Evolutionary conservation across 2,888 invertebrate species (phyloP), one percentile per base, ranked within the genome.

Genomic region (Nysson spinosus): DNA sequence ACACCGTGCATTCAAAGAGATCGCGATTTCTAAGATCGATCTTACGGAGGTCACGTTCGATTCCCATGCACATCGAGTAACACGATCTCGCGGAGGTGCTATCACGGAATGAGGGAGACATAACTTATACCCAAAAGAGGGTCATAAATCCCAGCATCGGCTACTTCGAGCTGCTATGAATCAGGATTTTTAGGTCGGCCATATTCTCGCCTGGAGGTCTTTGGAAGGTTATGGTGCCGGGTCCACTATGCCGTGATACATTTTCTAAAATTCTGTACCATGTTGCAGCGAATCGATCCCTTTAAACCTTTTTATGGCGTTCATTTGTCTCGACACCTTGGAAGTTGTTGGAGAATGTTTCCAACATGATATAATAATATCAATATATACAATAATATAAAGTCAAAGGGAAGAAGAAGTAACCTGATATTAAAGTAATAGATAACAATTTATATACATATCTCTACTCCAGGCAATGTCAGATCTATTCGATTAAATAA

Each of bases 171-270:
- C 35, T 54, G 68, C 75, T 61, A 80, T 81, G 83, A 80, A 84
- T 84, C 82, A 82, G 75, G 79, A 78, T 82, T 80, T 80, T 79
- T 75, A 70, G 71, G 64, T 73, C 67, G 61, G 57, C 61, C 72
- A 68, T 64, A 72, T 72, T 74, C n/a, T n/a, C 75, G 24, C 49
- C 26, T 12, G 7, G 14, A 14, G 4, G n/a, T n/a, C n/a, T n/a
- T n/a, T n/a, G n/a, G 4, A 14, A 2, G 14, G 46, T 12, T 35
- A 20, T 2, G 3, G 2, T 11, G 17, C 11, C 24, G 6, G 49
- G 50, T 32, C 30, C 39, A 9, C 11, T 20, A n/a, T 19, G 9
- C 28, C 43, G 22, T 17, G 22, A 17, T 26, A 32, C n/a, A 32
- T n/a, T 32, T 19, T 20, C 30, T 6, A n/a, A 12, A 39, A 39